phyloP scores from a whole-genome alignment of 2,797 vertebrate genomes.

The Myripristis jacobus region DNA sequence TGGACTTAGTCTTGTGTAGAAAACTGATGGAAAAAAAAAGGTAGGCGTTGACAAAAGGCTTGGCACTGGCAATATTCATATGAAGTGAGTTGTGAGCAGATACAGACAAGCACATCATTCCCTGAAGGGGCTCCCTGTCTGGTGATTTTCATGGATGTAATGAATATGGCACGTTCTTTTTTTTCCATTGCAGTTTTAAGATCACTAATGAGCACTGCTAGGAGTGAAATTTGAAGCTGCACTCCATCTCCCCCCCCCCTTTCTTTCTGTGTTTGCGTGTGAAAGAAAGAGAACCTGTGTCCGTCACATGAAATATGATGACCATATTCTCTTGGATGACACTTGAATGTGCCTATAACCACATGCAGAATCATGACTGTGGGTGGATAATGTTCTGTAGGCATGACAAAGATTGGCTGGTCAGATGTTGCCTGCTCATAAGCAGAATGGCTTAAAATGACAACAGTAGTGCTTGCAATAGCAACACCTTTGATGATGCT shows the following conservation, averaged over 20 bases:
- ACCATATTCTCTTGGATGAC: conserved; percentile 43
- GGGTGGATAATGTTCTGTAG: conserved; percentile 18
- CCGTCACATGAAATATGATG: conserved; percentile 24
- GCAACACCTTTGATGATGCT: conserved; percentile 40
- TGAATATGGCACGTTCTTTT: background rate
- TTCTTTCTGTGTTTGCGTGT: too few relatives aligned
- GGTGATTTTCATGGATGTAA: conserved; percentile 1
- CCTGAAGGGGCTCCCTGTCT: conserved; percentile 6
- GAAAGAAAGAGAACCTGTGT: too few relatives aligned
- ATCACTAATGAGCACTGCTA: conserved; percentile 1
- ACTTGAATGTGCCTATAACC: conserved; percentile 37
- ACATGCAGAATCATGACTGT: background rate
- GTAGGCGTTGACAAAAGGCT: conserved; percentile 47
- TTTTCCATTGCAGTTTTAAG: background rate
- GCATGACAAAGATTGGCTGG: conserved; percentile 30
- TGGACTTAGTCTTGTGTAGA: conserved; percentile 3
- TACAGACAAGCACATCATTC: background rate
- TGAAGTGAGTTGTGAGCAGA: background rate
- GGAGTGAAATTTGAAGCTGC: conserved; percentile 8
- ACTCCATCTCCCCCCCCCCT: too few relatives aligned
- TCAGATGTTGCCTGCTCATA: conserved; percentile 4
- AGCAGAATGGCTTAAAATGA: conserved; percentile 24
- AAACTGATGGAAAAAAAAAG: conserved; percentile 27
- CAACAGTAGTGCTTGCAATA: conserved; percentile 28
- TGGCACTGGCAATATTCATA: conserved; percentile 34